These are phyloP conservation scores for Amphiprion ocellaris DNA, from an alignment of 2,113 vertebrate genomes.

Conservation along the genomic window DNA sequence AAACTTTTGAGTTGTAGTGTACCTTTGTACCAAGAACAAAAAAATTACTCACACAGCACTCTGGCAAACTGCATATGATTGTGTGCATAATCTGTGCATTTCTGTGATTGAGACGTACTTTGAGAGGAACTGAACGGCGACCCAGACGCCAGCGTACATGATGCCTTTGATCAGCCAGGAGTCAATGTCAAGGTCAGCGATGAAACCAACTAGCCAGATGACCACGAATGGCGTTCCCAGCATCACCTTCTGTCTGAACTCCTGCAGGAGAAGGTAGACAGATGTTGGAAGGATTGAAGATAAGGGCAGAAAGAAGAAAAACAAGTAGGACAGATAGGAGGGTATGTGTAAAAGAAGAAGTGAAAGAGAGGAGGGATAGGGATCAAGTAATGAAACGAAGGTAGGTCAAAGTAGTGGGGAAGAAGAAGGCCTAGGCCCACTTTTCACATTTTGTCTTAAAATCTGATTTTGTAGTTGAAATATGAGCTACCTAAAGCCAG, in stretches of 20 bases:
- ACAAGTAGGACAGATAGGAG: background rate
- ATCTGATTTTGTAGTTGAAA: background rate
- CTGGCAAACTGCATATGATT: background rate
- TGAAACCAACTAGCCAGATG: conserved; percentile 99
- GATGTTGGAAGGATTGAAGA: too few relatives aligned
- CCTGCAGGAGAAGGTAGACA: conserved; percentile 78
- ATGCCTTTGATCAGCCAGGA: conserved; percentile 98
- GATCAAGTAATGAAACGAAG: too few relatives aligned
- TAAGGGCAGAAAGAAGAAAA: background rate
- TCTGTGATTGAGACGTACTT: conserved; percentile 87
- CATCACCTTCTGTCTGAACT: conserved; percentile 99
- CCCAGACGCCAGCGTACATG: conserved; percentile 97
- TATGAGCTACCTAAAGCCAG: too few relatives aligned
- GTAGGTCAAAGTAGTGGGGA: too few relatives aligned
- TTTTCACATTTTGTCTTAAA: background rate
- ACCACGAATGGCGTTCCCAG: conserved; percentile 98
- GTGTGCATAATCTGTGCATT: background rate
- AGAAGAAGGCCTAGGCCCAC: too few relatives aligned
- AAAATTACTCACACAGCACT: too few relatives aligned
- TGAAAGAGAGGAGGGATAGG: too few relatives aligned
- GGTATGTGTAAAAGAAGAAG: too few relatives aligned
- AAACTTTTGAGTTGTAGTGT: too few relatives aligned
- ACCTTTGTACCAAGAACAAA: too few relatives aligned
- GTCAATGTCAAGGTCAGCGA: conserved; percentile 97
- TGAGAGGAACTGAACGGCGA: conserved; percentile 96